phyloP scores from a whole-genome alignment of 2,797 vertebrate species.

The Mergus octosetaceus region DNA sequence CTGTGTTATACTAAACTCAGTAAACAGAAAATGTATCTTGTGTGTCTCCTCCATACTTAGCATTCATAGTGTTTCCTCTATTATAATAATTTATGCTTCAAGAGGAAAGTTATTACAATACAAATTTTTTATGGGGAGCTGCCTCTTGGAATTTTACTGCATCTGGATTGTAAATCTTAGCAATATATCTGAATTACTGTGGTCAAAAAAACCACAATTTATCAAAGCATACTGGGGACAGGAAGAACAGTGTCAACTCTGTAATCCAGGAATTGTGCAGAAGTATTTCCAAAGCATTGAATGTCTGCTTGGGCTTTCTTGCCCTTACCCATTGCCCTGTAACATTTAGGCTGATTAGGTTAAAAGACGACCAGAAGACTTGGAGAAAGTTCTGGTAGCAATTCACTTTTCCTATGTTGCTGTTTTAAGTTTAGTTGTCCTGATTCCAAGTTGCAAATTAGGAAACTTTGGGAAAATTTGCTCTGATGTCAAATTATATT shows the following conservation, averaged over 20 bases:
- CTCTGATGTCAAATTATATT: background rate
- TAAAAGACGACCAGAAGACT: background rate
- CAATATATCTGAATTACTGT: background rate
- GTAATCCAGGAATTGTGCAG: background rate
- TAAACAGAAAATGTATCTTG: background rate
- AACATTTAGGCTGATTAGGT: background rate
- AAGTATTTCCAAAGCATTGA: background rate
- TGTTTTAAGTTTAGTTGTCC: background rate
- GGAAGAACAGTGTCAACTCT: background rate
- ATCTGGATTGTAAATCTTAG: background rate
- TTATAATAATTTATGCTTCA: background rate
- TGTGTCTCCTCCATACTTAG: background rate
- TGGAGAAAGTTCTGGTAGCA: background rate
- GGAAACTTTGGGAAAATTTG: background rate
- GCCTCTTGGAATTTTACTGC: background rate
- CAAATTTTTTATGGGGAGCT: background rate
- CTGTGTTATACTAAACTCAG: background rate
- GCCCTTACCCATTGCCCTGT: rapidly evolving
- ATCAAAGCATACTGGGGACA: background rate
- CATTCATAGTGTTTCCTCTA: background rate
- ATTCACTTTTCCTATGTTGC: background rate
- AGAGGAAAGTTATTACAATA: background rate
- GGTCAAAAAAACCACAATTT: background rate
- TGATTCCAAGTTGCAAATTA: background rate
- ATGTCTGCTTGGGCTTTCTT: rapidly evolving